Percentiles rank a stretch among this genome's conserved stretches.
phyloP scores from a whole-genome alignment of 2,113 vertebrate species.

The Gavia stellata region DNA sequence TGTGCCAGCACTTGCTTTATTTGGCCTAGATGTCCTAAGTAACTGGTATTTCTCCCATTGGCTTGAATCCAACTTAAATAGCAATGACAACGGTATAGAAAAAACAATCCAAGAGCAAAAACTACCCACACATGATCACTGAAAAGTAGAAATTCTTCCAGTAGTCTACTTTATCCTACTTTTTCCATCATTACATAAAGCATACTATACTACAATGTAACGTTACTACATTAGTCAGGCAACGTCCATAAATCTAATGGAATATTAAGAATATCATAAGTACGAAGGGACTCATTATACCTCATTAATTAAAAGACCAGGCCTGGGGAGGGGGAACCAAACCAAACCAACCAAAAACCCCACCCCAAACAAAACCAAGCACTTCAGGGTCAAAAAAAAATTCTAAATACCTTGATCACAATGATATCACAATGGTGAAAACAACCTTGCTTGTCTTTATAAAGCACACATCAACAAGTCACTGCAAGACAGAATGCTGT shows the following conservation, averaged over 20 bases:
- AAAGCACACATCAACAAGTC: not conserved
- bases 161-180: not conserved
- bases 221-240: not conserved
- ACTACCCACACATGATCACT: not conserved
- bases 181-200: not conserved
- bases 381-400: no score
- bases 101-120: not conserved
- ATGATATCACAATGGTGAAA: not conserved
- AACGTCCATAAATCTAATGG: not conserved
- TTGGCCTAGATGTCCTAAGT: not conserved
- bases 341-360: no score
- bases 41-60: not conserved
- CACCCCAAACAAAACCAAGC: no score
- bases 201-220: not conserved
- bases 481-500: rapidly evolving
- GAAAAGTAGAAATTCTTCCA: not conserved
- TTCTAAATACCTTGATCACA: not conserved
- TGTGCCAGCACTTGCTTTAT: not conserved
- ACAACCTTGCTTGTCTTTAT: not conserved
- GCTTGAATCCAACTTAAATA: not conserved
- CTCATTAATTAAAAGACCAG: not conserved
- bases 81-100: not conserved
- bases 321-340: no score
- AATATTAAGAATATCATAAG: not conserved
- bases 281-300: not conserved